These are phyloP conservation scores for Vesta saturnalis DNA, from an alignment of 2,888 invertebrate genomes.

Conservation along the genomic window DNA sequence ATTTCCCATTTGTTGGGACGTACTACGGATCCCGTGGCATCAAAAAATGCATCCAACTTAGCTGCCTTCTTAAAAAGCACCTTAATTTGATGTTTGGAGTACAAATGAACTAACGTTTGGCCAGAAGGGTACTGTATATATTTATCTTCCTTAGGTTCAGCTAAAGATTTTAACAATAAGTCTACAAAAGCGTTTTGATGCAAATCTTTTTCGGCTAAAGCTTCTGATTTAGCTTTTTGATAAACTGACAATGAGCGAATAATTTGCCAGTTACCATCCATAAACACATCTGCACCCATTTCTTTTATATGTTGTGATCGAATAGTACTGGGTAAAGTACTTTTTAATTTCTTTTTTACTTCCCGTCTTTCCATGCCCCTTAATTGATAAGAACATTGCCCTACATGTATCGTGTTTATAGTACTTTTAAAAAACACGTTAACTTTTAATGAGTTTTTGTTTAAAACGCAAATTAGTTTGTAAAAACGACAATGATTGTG, in stretches of 20 bases:
- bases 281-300: neutral
- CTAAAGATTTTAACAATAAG: neutral
- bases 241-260: neutral
- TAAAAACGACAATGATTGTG: too few relatives aligned
- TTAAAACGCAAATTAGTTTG: too few relatives aligned
- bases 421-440: too few relatives aligned
- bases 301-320: neutral
- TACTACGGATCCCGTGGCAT: constrained; percentile 10
- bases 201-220: neutral
- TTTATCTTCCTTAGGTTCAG: neutral
- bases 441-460: too few relatives aligned
- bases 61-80: neutral
- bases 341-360: neutral
- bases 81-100: neutral
- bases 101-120: neutral
- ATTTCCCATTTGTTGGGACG: neutral
- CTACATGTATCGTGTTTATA: too few relatives aligned
- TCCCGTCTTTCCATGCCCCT: too few relatives aligned
- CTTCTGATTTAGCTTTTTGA: neutral
- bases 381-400: too few relatives aligned
- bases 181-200: too few relatives aligned
- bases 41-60: neutral
- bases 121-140: constrained; percentile 1
- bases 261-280: neutral
- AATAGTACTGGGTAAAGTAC: neutral